Conservation (phyloP, 2,113 vertebrate genomes). For the human (Homo sapiens) region DNA sequence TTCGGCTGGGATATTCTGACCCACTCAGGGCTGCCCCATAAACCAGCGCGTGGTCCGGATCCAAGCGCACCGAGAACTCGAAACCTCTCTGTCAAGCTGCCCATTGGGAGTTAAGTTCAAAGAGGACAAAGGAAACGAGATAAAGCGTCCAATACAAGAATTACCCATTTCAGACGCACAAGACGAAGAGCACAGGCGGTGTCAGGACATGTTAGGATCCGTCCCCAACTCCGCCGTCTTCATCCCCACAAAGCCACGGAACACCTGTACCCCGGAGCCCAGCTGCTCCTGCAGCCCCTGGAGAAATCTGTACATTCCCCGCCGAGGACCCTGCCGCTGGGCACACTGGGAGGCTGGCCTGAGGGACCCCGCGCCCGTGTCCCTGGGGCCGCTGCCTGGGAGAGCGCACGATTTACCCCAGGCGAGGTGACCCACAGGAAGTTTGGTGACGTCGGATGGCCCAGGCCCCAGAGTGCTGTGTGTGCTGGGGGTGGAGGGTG, state of each 20-base stretch:
- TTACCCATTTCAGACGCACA: accelerated
- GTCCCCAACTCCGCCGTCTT: accelerated
- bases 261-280: background rate
- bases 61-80: no score
- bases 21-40: accelerated
- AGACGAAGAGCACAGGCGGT: no score
- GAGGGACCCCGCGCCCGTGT: accelerated
- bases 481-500: accelerated
- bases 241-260: background rate
- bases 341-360: accelerated
- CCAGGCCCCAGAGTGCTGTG: background rate
- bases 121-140: background rate
- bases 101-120: background rate
- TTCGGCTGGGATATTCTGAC: accelerated
- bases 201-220: accelerated
- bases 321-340: background rate
- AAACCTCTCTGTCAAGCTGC: background rate
- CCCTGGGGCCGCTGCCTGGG: background rate
- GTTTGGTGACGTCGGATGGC: background rate
- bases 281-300: background rate
- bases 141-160: accelerated
- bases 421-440: background rate
- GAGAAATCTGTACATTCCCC: accelerated
- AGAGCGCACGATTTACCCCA: background rate
- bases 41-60: no score